These are phyloP conservation scores for Cotesia typhae DNA, from an alignment of 1,140 invertebrate species.

Conservation along the genomic window DNA sequence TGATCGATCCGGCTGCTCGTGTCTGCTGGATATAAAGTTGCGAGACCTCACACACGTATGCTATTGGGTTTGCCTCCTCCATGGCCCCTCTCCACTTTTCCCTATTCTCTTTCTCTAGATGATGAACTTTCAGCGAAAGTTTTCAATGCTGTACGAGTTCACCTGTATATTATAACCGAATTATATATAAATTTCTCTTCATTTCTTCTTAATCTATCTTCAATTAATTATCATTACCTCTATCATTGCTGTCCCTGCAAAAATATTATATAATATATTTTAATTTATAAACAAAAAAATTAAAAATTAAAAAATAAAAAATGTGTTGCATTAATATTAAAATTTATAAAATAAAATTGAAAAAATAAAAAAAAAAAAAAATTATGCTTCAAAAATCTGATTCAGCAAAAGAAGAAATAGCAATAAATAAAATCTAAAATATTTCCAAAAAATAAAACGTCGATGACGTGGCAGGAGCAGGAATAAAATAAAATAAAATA, in stretches of 20 bases:
- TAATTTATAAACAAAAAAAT: too few relatives aligned
- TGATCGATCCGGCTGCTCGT: constrained; percentile 40
- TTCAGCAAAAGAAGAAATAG: not conserved
- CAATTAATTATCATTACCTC: not conserved
- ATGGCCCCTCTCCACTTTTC: constrained; percentile 30
- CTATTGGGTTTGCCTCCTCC: constrained; percentile 7
- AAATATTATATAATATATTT: too few relatives aligned
- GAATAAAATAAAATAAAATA: not conserved
- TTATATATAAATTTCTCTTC: not conserved
- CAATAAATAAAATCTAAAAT: not conserved
- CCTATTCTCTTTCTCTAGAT: constrained; percentile 28
- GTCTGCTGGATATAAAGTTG: constrained; percentile 41
- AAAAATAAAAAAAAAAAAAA: too few relatives aligned
- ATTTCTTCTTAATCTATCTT: not conserved
- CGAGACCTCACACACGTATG: constrained; percentile 32
- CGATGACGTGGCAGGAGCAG: constrained; percentile 14
- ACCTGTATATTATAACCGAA: constrained; percentile 3
- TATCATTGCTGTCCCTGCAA: too few relatives aligned
- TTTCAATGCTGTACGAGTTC: constrained; percentile 21
- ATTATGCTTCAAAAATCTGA: too few relatives aligned
- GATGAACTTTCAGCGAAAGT: constrained; percentile 36
- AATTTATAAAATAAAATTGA: too few relatives aligned
- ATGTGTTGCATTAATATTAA: too few relatives aligned
- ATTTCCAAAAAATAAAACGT: not conserved
- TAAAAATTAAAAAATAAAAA: too few relatives aligned